Evolutionary conservation across 2,888 invertebrate genomes (phyloP).

Genomic region (Metalampra italica): DNA sequence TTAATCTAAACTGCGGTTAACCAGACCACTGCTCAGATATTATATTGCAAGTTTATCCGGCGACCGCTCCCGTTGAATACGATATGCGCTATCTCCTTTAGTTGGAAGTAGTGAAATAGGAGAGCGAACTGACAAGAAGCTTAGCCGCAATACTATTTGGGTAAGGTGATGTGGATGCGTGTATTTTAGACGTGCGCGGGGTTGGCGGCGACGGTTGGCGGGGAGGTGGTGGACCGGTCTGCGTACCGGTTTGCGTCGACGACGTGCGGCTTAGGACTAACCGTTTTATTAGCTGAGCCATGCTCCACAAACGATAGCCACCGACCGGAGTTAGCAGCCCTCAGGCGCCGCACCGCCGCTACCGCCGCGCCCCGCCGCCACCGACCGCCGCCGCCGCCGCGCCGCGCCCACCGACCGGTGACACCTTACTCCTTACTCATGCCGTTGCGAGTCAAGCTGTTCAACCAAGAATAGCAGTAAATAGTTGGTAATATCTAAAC

Average conservation of each 20-base stretch:
- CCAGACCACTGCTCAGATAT: constrained; percentile 45
- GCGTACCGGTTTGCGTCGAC: constrained; percentile 70
- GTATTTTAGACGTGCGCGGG: constrained; percentile 64
- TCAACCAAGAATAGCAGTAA: constrained; percentile 9
- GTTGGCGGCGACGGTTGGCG: constrained; percentile 35
- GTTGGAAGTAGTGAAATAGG: constrained; percentile 57
- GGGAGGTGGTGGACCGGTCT: constrained; percentile 56
- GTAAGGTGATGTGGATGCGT: constrained; percentile 70
- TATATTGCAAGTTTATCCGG: constrained; percentile 53
- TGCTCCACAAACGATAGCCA: constrained; percentile 70
- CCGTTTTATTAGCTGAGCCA: constrained; percentile 74
- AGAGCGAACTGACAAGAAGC: constrained; percentile 60
- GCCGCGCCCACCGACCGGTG: constrained; percentile 29
- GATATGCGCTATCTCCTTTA: constrained; percentile 50
- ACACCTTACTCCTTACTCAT: constrained; percentile 22
- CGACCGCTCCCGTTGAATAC: constrained; percentile 50
- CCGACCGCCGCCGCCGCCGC: constrained; percentile 27
- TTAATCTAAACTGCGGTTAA: constrained; percentile 59
- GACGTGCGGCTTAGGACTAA: constrained; percentile 66
- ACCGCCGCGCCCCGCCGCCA: constrained; percentile 39
- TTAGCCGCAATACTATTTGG: constrained; percentile 60
- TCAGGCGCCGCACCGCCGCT: constrained; percentile 24
- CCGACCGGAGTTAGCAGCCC: constrained; percentile 40
- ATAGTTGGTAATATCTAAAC: background rate
- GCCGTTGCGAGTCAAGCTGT: background rate